A percentile compares a stretch with the other conserved stretches of the same genome.
These are phyloP conservation scores for Notechis scutatus DNA, from an alignment of 2,113 vertebrate genomes.

Conservation along the genomic window DNA sequence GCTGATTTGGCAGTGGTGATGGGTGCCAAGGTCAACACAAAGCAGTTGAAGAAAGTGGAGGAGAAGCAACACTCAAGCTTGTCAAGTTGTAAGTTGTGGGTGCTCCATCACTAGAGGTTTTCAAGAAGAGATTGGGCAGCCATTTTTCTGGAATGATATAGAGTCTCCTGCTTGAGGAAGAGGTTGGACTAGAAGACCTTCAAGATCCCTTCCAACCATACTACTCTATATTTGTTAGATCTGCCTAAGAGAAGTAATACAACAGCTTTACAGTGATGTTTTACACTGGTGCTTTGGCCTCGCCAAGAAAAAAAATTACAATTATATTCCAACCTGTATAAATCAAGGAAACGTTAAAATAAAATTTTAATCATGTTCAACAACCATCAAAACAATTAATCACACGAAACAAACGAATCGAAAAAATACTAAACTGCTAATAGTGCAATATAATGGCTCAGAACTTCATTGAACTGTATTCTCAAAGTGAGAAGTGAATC, in stretches of 20 bases:
- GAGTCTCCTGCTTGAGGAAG: background rate
- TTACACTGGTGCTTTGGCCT: background rate
- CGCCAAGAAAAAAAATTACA: background rate
- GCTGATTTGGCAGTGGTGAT: background rate
- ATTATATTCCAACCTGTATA: background rate
- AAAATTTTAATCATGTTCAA: background rate
- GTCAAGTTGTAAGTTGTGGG: background rate
- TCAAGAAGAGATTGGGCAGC: background rate
- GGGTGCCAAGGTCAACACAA: background rate
- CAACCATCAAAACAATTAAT: too few relatives aligned
- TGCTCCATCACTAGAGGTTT: background rate
- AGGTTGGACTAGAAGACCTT: background rate
- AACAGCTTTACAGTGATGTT: background rate
- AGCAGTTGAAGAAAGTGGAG: background rate
- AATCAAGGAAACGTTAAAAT: background rate
- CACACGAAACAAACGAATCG: background rate
- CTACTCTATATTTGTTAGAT: background rate
- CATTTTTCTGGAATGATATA: background rate
- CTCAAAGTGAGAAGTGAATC: background rate
- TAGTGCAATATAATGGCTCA: background rate
- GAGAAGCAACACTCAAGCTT: background rate
- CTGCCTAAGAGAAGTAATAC: background rate
- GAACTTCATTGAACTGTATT: background rate
- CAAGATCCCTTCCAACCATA: background rate
- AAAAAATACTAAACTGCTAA: background rate